Evolutionary conservation across 2,113 vertebrate genomes (phyloP), one percentile per base, ranked within the genome.

Genomic region (Zapus hudsonius): DNA sequence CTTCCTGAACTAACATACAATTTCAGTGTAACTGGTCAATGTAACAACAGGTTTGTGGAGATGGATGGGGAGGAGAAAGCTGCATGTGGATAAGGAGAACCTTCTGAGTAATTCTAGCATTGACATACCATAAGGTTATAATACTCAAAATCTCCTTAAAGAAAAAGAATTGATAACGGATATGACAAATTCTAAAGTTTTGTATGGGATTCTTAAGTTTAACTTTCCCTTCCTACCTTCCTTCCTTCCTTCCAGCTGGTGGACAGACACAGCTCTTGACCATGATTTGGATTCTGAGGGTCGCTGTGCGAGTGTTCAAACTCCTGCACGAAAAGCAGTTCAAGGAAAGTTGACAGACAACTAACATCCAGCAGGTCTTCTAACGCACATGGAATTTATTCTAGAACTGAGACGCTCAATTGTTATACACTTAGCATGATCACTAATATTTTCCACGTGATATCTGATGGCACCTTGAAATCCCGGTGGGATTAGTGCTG

Each of bases 401-500:
- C 2, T 2, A 73, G 4, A 23, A 19, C 12, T 63, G 20, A 20
- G 47, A 27, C 16, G 47, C 55, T 36, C 22, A 12, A 86, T 25
- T 47, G 16, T 55, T 75, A 33, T 17, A 7, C 80, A n/a, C 16
- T 78, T 52, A 27, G 25, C 7, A 81, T 52, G 74, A 12, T 72
- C 52, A 83, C 33, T 69, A 61, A 13, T 74, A 10, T 61, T 90
- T 94, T 78, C 47, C 3, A 17, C 13, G 17, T 31, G 63, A 38
- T 73, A 22, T 76, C 40, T 95, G 38, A 84, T 59, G 78, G 73
- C 74, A 79, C 91, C 63, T 64, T 87, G 64, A 89, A 87, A 81
- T n/a, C 57, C 40, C 20, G 59, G 13, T 36, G 44, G 90, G 25
- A 78, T 2, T 25, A 36, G 72, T 87, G 38, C 12, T 88, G 47